Base-by-base conservation (phyloP, 2,888 invertebrate species). In the Drosophila imparisetae region DNA sequence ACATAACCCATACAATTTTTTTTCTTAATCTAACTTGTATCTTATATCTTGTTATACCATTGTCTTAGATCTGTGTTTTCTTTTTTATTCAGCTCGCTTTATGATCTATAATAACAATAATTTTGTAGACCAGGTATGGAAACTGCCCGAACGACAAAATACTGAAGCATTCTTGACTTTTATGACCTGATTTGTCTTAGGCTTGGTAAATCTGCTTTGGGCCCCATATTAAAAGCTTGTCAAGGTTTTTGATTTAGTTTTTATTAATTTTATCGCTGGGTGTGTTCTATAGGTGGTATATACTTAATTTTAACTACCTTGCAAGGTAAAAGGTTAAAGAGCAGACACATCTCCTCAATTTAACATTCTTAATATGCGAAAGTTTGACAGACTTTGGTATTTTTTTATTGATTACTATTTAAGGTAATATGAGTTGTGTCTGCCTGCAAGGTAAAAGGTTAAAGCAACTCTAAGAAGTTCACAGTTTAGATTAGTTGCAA, bases 371-470 rank as follows among this genome's bases (percentile, higher is more conserved):
- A 7, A 32, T 15, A 53, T 34, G 18, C 34, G n/a, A 52, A 32
- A 52, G 21, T 21, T 52, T 30, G 21, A n/a, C 30, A n/a, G 13
- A 24, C 2, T 29, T 11, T 32, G 24, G n/a, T 13, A 38, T 27
- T 10, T 48, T n/a, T 59, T 21, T 21, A 49, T 36, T 60, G 1
- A 36, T 50, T 15, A 50, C 15, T 29, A n/a, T 60, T 36, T 36
- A 21, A 36, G 6, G 18, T 52, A 30, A 38, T 49, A 10, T 38
- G 15, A 30, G 15, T 27, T 11, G 1, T 42, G 59, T 24, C 6
- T 40, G 40, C 15, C 21, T 30, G 40, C 75, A 78, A 75, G 80
- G 75, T 45, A 30, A 79, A 66, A 78, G 80, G 78, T 78, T 72
- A 66, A 82, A 55, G 55, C 45, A 53, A 45, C 34, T 58, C 32